Base-by-base conservation (phyloP, 2,113 vertebrate species). In the Athene noctua region DNA sequence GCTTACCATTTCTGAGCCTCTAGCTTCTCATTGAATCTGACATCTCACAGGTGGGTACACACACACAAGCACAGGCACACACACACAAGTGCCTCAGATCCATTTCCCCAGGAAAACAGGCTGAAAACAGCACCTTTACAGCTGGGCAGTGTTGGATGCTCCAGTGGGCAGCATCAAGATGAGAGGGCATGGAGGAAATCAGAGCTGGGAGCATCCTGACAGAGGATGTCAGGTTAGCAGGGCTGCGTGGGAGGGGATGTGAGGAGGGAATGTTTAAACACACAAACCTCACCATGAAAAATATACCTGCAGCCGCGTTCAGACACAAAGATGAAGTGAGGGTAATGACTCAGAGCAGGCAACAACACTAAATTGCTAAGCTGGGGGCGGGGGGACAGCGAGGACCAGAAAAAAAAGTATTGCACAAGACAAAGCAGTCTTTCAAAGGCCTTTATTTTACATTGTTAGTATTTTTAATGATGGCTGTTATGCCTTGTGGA, bases 51-150 rank as follows among this genome's bases (percentile, higher is more conserved):
- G 23, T 47, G 17, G 34, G 52, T 61, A 36, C 59, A 16, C 0
- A 0, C 30, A 58, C 11, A n/a, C 13, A 52, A 62, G 30, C 6
- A 11, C 6, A 0, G 1, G 29, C 36, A 22, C 2, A 47, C 19
- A 0, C 26, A 22, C 46, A 36, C 29, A 30, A 25, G 15, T 57
- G 29, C 63, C 22, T 84, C 38, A 34, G 19, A 34, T 65, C 25
- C 26, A 7, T 65, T 84, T 70, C 34, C 40, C 13, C 26, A 13
- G 46, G 17, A 85, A 94, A 65, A 22, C 22, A 11, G n/a, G 14
- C 40, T 47, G 12, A 70, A 87, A 66, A 11, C 0, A 36, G 34
- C 46, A 47, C 12, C 2, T 78, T 67, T 67, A 21, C 27, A 63
- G 32, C n/a, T 59, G 47, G 49, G 30, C n/a, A 29, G 7, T 30